Base-by-base conservation (phyloP, 2,888 invertebrate species). In the Coleophora flavipennella region DNA sequence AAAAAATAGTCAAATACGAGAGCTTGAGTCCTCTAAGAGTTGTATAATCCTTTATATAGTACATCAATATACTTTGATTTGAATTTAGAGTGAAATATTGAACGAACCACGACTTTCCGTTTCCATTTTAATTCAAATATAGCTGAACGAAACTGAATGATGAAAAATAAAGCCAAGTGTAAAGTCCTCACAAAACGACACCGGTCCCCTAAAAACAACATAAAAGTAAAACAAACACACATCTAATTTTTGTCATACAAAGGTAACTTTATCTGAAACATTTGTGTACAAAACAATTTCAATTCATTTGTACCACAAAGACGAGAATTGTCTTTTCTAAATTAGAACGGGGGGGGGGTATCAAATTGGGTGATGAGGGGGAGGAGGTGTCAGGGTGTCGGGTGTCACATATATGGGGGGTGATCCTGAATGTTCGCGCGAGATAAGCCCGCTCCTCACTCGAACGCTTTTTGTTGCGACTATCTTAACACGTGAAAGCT, bases 401-500 rank as follows among this genome's bases (percentile, higher is more conserved):
- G 45, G 51, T 46, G 43, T 20, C 31, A 33, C 33, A 32, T 33
- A 11, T 11, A 28, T 25, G 36, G 12, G n/a, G 33, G 40, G 40
- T 34, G 35, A 12, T 32, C 33, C 58, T 59, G 76, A 76, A 77
- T 79, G 79, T 69, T 67, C 62, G 48, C 49, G 46, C 43, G 52
- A 67, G 80, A 80, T 80, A 80, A 80, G 76, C 62, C 49, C 50
- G 45, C 58, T 50, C 61, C 58, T 50, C 61, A 61, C 63, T 62
- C 61, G 64, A 65, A 59, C 57, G 74, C 70, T 75, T 76, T 79
- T 77, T 76, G 76, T 76, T 68, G 49, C 68, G 48, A 44, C 47
- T 53, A 66, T 62, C 65, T 67, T 65, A 61, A 61, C 60, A 57
- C 59, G 60, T 56, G 62, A 67, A 50, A 3, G 20, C 3, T 20